Base-by-base conservation (phyloP, 1,140 invertebrate genomes). In the Physella acuta region DNA sequence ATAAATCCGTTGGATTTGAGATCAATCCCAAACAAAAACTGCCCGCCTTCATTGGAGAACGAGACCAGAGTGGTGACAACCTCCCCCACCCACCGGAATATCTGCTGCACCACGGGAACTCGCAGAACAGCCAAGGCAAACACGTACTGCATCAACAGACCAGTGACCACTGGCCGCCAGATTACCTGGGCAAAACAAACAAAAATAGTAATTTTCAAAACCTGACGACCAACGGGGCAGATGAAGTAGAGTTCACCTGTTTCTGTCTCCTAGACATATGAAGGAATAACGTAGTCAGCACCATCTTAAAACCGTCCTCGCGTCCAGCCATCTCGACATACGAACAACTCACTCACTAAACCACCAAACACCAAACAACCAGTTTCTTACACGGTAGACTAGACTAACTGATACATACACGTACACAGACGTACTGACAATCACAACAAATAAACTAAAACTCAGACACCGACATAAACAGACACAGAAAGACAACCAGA, bases 61-160 rank as follows among this genome's bases (percentile, higher is more conserved):
- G 26, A 33, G 2, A 64, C 28, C 1, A 64, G n/a, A 5, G 28
- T 51, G 24, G 1, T 52, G 3, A 64, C 30, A 24, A 52, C 17
- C 1, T 52, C 49, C 16, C 62, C 62, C 49, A 24, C 49, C 62
- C 62, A 64, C 39, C 20, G 1, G 28, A 64, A 34, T 2, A 17
- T 24, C 17, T 28, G 26, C 14, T 33, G 33, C 1, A 64, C 49
- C 3, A 14, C 62, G 1, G 39, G 62, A 16, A 64, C 39, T 52
- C 44, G 34, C 34, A 64, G 62, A 16, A 64, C 33, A 8, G 37
- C 20, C 1, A 64, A 49, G 2, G 62, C 62, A 24, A 64, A 64
- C 26, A 53, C 11, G 30, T 64, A 64, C 51, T 64, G 62, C 4
- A 64, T 26, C n/a, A 64, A 26, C 8, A 64, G 49, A 5, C 62